Base-by-base conservation (phyloP, 2,797 vertebrate species). In the Anguilla marmorata region DNA sequence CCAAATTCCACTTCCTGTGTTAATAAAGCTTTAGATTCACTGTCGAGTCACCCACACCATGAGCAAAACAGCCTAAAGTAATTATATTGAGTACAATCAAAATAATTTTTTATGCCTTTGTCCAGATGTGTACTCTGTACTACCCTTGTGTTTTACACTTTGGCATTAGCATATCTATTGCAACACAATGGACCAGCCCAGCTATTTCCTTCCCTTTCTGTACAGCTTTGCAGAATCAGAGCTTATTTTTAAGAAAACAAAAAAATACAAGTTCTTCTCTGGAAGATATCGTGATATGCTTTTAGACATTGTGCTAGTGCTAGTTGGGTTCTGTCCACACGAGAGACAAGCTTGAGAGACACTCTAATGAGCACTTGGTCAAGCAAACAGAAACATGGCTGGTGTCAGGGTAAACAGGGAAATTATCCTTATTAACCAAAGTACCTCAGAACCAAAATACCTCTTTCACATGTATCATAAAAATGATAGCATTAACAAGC, bases 241-340 rank as follows among this genome's bases (percentile, higher is more conserved):
- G 37, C 16, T 76, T 92, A 93, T 92, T 94, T 93, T 92, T 92
- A 90, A 93, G 85, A 91, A 92, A 92, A 93, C 90, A 94, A 90
- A 92, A 94, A 92, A 91, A 86, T 87, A 76, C 74, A 84, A 87
- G 52, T 87, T 90, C 80, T 92, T 91, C 87, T 84, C 87, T 89
- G 90, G 91, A 87, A 84, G 0, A 0, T 30, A 21, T 88, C 89
- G 91, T 89, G 87, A 4, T 52, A 66, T 37, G 37, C 84, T 41
- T 90, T 84, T 60, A 88, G 85, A 74, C 54, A 87, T 50, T 41
- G 37, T 41, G 37, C 37, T 41, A 41, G 27, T 63, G 87, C 86
- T 3, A 7, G 33, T 24, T 41, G 33, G 30, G 14, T 37, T 37
- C 72, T 3, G 14, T 4, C 72, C 14, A 41, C 72, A 37, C 12